phyloP scores from a whole-genome alignment of 2,888 invertebrate genomes.

The Meteorus colon region DNA sequence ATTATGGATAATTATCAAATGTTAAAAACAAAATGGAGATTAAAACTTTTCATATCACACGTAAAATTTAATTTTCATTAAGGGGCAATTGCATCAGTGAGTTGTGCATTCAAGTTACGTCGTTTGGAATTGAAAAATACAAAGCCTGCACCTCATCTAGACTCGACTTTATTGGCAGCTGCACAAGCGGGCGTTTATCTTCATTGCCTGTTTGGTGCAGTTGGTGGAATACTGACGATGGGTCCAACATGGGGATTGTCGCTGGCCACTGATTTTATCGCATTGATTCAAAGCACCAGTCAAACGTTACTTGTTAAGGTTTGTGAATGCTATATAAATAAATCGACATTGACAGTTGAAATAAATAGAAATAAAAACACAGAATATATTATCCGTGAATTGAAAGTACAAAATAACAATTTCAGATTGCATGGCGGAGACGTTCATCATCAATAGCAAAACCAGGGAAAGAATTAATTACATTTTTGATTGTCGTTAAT shows the following conservation, averaged over 20 bases:
- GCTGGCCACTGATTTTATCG: constrained; percentile 83
- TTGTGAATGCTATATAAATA: constrained; percentile 34
- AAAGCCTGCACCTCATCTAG: constrained; percentile 75
- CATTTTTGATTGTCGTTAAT: constrained; percentile 87
- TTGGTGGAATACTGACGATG: constrained; percentile 75
- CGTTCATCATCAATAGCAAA: constrained; percentile 83
- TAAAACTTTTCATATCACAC: background rate
- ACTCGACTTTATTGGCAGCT: constrained; percentile 87
- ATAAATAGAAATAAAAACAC: background rate
- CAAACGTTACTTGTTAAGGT: constrained; percentile 84
- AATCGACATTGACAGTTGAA: background rate
- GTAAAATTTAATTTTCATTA: constrained; percentile 16
- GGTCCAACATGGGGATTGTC: constrained; percentile 77
- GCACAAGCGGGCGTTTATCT: constrained; percentile 90
- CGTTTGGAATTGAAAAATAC: constrained; percentile 61
- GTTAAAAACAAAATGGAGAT: background rate
- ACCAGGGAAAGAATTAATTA: constrained; percentile 89
- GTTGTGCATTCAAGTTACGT: constrained; percentile 61
- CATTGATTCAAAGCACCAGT: constrained; percentile 85
- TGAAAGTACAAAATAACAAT: background rate
- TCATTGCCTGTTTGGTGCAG: constrained; percentile 52
- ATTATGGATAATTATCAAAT: background rate
- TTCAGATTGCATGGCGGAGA: constrained; percentile 79
- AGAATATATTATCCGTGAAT: background rate
- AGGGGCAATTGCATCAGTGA: constrained; percentile 63